Conservation (phyloP, 2,888 invertebrate genomes). For the Archaeoteleia sp. region DNA sequence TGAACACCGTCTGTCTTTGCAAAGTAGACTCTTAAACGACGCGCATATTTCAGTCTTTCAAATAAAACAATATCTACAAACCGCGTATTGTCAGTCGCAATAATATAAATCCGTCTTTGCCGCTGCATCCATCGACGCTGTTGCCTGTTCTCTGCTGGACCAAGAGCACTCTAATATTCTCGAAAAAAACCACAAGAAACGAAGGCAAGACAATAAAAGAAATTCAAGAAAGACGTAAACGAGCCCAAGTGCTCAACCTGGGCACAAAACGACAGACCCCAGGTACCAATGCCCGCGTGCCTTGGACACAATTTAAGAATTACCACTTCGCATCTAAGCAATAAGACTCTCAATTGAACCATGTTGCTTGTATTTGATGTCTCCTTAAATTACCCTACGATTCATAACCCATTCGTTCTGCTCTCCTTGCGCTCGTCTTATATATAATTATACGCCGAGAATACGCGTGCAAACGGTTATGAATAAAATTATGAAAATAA, state of each 20-base stretch:
- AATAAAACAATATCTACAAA: slow-evolving; percentile 67
- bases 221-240: slow-evolving; percentile 16
- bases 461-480: slow-evolving; percentile 66
- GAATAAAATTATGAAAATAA: slow-evolving; percentile 59
- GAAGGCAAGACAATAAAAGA: slow-evolving; percentile 20
- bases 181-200: not conserved
- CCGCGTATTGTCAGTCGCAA: slow-evolving; percentile 65
- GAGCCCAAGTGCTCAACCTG: slow-evolving; percentile 2
- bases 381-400: slow-evolving; percentile 27
- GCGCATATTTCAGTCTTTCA: slow-evolving; percentile 68
- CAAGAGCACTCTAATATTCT: not conserved
- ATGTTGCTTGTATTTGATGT: too few relatives aligned
- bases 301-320: slow-evolving; percentile 62
- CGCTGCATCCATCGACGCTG: slow-evolving; percentile 9
- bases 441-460: slow-evolving; percentile 59
- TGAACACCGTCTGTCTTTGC: slow-evolving; percentile 44
- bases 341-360: slow-evolving; percentile 52
- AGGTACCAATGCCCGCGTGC: slow-evolving; percentile 57
- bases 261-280: slow-evolving; percentile 55
- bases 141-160: slow-evolving; percentile 15
- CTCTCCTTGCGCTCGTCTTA: slow-evolving; percentile 35
- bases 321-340: slow-evolving; percentile 57
- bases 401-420: slow-evolving; percentile 25
- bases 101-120: slow-evolving; percentile 49
- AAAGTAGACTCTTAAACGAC: slow-evolving; percentile 49